Percentiles rank a stretch among this genome's conserved stretches.
Evolutionary conservation across 2,888 invertebrate genomes (phyloP).

Genomic region (Pyralis farinalis): DNA sequence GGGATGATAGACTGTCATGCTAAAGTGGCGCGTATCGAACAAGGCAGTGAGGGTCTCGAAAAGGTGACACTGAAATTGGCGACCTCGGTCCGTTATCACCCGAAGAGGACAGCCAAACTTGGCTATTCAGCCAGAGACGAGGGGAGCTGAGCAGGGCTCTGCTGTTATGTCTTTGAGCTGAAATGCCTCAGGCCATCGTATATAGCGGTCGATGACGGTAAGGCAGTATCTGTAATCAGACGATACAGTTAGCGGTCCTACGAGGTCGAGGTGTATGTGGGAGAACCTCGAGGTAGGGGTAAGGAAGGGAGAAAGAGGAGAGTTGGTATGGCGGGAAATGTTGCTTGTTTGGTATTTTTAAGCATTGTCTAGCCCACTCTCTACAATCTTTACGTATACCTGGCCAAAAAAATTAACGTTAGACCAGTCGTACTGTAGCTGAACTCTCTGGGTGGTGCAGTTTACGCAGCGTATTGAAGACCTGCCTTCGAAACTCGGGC

Average conservation of each 20-base stretch:
- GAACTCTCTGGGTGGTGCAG: conserved; percentile 22
- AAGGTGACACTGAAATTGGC: conserved; percentile 21
- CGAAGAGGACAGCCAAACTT: conserved; percentile 20
- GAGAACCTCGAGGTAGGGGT: conserved; percentile 31
- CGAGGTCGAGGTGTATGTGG: conserved; percentile 34
- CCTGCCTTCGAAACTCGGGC: conserved; percentile 12
- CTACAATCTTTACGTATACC: conserved; percentile 15
- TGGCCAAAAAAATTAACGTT: conserved; percentile 31
- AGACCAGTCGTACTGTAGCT: conserved; percentile 24
- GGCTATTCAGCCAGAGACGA: conserved; percentile 23
- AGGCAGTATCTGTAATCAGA: conserved; percentile 23
- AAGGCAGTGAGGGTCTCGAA: not conserved
- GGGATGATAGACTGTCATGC: conserved; percentile 6
- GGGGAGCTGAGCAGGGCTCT: conserved; percentile 33
- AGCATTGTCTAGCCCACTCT: conserved; percentile 30
- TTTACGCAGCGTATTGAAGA: conserved; percentile 22
- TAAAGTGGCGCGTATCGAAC: not conserved
- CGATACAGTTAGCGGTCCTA: conserved; percentile 23
- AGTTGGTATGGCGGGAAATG: conserved; percentile 19
- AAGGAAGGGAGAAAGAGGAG: not conserved
- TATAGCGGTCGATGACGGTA: conserved; percentile 29
- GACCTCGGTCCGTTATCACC: conserved; percentile 42
- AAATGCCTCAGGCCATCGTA: conserved; percentile 38
- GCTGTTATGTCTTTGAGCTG: conserved; percentile 34
- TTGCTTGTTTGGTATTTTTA: conserved; percentile 39